These are phyloP conservation scores for Egretta garzetta DNA, from an alignment of 2,113 vertebrate genomes.

Conservation along the genomic window DNA sequence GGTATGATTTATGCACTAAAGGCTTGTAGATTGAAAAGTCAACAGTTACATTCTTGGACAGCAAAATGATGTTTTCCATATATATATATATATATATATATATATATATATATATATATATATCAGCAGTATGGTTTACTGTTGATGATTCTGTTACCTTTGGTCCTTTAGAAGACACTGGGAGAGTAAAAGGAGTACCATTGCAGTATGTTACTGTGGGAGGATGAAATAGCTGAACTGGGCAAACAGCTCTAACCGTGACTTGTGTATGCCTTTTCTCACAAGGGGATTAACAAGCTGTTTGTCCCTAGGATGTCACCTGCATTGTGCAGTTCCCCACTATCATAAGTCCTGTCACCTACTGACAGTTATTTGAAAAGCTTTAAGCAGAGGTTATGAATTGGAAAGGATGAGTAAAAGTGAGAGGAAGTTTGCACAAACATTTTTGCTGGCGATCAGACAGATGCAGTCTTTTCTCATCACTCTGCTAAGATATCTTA, in stretches of 20 bases:
- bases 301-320: not conserved
- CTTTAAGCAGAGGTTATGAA: not conserved
- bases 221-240: not conserved
- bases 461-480: not conserved
- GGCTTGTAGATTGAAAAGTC: not conserved
- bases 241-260: not conserved
- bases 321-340: not conserved
- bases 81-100: no score
- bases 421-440: not conserved
- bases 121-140: not conserved
- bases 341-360: not conserved
- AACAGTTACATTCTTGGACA: not conserved
- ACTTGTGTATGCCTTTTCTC: not conserved
- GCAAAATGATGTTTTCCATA: not conserved
- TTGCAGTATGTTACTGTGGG: not conserved
- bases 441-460: fast-evolving
- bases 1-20: not conserved
- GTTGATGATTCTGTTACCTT: not conserved
- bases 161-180: not conserved
- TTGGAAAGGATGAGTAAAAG: not conserved
- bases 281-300: not conserved
- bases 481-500: fast-evolving
- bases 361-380: not conserved
- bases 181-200: not conserved
- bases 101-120: no score